Evolutionary conservation across 2,888 invertebrate genomes (phyloP).

Genomic region (Drosophila rellima): DNA sequence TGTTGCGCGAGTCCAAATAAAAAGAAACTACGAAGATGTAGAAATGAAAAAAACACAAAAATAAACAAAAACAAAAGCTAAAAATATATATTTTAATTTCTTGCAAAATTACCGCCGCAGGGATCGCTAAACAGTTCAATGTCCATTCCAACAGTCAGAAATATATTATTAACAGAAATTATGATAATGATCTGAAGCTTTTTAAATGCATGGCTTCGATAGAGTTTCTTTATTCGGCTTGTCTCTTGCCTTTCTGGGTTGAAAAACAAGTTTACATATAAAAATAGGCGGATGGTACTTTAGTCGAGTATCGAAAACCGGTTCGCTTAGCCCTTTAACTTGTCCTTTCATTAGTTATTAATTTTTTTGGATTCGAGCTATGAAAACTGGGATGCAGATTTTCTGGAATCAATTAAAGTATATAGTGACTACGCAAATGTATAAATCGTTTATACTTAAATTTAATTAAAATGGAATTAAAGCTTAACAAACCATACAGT

Average conservation of each 20-base stretch:
- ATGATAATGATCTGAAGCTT: slow-evolving; percentile 14
- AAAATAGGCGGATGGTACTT: neutral
- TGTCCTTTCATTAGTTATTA: slow-evolving; percentile 19
- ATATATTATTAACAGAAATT: slow-evolving; percentile 4
- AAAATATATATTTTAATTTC: slow-evolving; percentile 5
- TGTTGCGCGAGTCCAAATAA: slow-evolving; percentile 30
- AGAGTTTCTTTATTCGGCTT: slow-evolving; percentile 8
- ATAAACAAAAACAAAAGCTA: neutral
- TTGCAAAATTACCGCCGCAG: neutral
- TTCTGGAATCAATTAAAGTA: neutral
- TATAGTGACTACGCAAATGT: too few species aligned
- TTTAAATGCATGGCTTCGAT: slow-evolving; percentile 10
- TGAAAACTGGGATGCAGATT: neutral
- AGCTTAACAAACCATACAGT: too few species aligned
- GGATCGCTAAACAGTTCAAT: slow-evolving; percentile 11
- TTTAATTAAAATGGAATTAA: too few species aligned
- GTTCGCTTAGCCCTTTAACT: slow-evolving; percentile 47
- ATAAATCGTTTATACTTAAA: too few species aligned
- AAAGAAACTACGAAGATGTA: slow-evolving; percentile 17
- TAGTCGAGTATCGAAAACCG: slow-evolving; percentile 28
- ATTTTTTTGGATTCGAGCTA: neutral
- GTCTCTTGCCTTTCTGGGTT: neutral
- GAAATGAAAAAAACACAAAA: neutral
- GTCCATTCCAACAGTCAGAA: slow-evolving; percentile 4
- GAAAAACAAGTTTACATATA: slow-evolving; percentile 30